Evolutionary conservation across 2,113 vertebrate species (phyloP).

Genomic region (Loxodonta africana): DNA sequence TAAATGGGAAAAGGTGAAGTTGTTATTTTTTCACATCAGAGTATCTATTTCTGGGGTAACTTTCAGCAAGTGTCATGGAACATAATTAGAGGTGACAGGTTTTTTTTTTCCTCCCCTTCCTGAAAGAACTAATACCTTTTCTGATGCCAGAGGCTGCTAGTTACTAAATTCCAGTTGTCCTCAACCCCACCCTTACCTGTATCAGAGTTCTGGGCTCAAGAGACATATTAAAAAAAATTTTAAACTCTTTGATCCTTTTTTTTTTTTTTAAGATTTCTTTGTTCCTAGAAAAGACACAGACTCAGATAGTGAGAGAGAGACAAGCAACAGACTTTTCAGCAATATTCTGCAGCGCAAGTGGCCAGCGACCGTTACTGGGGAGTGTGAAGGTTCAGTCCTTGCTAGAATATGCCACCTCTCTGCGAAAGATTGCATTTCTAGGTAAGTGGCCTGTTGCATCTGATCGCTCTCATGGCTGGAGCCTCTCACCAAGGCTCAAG

Average conservation of each 20-base stretch:
- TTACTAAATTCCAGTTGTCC: rapidly evolving
- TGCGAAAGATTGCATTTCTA: background rate
- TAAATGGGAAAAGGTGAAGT: constrained; percentile 18
- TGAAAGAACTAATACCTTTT: constrained; percentile 25
- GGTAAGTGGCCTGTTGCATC: background rate
- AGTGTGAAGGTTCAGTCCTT: background rate
- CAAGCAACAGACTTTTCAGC: constrained; percentile 29
- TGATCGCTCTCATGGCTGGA: background rate
- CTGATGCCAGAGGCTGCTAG: constrained; percentile 31
- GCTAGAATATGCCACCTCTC: background rate
- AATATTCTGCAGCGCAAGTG: constrained; percentile 15
- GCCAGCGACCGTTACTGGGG: background rate
- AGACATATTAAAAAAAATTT: constrained; percentile 49
- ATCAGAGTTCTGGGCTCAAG: background rate
- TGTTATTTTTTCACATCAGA: constrained; percentile 62
- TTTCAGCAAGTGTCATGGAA: constrained; percentile 6
- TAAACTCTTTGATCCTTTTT: constrained; percentile 44
- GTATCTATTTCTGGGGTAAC: constrained; percentile 11
- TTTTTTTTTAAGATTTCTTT: constrained; percentile 58
- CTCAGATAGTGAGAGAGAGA: background rate
- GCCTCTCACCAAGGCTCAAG: background rate
- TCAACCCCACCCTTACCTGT: background rate
- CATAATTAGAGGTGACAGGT: constrained; percentile 68
- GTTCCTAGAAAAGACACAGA: constrained; percentile 32
- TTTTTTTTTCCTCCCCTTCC: background rate